A percentile compares a stretch with the other conserved stretches of the same genome.
Evolutionary conservation across 37 sponge, comb jelly and placozoan species (phyloP).

Genomic region (Geodia barretti): DNA sequence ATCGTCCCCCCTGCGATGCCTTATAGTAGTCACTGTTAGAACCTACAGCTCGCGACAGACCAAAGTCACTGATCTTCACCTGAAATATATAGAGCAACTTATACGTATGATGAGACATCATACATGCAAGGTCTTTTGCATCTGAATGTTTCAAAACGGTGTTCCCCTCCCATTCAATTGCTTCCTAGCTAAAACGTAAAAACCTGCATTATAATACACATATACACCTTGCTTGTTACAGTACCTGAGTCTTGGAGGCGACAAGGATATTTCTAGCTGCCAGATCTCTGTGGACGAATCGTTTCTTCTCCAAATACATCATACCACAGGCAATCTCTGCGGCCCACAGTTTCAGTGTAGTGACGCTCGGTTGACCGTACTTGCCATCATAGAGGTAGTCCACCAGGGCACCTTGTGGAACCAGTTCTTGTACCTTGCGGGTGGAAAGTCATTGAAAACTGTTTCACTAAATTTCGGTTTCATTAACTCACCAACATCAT

Average conservation of each 20-base stretch:
- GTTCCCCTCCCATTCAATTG: too few relatives aligned
- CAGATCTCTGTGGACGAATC: conserved; percentile 94
- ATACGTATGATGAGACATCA: neutral
- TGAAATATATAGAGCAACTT: conserved; percentile 1
- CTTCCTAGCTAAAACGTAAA: neutral
- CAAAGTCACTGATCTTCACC: conserved; percentile 99
- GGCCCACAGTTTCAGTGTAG: conserved; percentile 86
- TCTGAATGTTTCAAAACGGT: too few relatives aligned
- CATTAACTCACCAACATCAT: conserved; percentile 78
- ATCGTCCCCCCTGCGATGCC: conserved; percentile 94
- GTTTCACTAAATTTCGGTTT: neutral
- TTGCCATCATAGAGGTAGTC: conserved; percentile 79
- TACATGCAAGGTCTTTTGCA: neutral
- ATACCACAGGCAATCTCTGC: conserved; percentile 95
- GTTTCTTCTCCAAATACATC: conserved; percentile 90
- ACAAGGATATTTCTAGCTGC: conserved; percentile 97
- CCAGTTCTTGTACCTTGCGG: conserved; percentile 81
- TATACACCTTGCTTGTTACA: neutral
- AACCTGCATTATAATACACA: neutral
- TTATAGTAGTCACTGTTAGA: conserved; percentile 95
- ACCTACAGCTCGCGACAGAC: conserved; percentile 93
- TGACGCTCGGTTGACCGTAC: conserved; percentile 51
- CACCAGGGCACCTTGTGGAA: conserved; percentile 78
- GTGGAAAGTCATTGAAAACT: neutral
- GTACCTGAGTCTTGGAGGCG: conserved; percentile 51